Evolutionary conservation across 2,888 invertebrate genomes (phyloP).

Genomic region (Dioctria linearis): DNA sequence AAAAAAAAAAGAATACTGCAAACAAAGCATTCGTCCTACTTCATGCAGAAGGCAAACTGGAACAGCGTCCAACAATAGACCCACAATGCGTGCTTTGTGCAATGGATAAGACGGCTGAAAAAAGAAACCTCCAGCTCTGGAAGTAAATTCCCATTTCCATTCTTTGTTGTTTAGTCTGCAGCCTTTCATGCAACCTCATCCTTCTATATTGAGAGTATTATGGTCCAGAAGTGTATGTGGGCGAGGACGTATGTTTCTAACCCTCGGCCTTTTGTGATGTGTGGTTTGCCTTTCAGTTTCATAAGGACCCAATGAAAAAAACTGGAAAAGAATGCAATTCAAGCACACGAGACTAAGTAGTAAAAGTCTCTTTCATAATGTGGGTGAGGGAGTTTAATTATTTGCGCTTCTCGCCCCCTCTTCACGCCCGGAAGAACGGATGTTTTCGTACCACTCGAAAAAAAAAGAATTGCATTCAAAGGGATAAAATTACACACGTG

Average conservation of each 20-base stretch:
- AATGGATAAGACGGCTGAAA: constrained; percentile 36
- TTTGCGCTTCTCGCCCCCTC: constrained; percentile 48
- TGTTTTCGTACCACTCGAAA: constrained; percentile 27
- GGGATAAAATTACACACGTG: constrained; percentile 57
- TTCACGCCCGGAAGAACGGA: constrained; percentile 36
- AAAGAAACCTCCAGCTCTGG: constrained; percentile 21
- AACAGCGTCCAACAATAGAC: constrained; percentile 48
- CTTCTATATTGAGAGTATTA: constrained; percentile 26
- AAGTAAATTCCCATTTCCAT: constrained; percentile 42
- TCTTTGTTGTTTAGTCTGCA: constrained; percentile 51
- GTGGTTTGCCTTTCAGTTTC: constrained; percentile 51
- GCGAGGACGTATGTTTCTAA: constrained; percentile 43
- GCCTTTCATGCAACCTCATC: constrained; percentile 43
- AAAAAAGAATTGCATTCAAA: constrained; percentile 45
- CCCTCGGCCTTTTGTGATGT: constrained; percentile 46
- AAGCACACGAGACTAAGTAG: constrained; percentile 7
- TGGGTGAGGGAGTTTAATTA: constrained; percentile 52
- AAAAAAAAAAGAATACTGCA: constrained; percentile 27
- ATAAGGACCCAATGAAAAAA: constrained; percentile 27
- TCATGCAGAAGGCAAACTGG: constrained; percentile 46
- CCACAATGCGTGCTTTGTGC: constrained; percentile 52
- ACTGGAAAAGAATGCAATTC: constrained; percentile 29
- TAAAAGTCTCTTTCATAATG: background rate
- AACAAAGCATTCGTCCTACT: constrained; percentile 52
- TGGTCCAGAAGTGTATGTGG: constrained; percentile 35